Conservation (phyloP, 2,797 vertebrate genomes). For the Lagorchestes hirsutus region DNA sequence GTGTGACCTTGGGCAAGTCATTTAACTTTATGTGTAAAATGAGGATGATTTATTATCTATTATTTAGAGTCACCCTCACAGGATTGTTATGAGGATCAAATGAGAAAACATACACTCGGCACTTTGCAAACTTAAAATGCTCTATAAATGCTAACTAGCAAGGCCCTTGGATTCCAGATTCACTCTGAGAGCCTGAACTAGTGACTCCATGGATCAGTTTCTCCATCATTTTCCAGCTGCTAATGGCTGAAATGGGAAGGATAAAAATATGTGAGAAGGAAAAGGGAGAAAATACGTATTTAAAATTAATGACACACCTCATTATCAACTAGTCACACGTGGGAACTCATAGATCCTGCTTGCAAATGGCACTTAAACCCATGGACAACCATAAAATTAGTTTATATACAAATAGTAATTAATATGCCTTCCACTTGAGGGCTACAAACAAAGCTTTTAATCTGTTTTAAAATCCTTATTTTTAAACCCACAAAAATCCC, state of each 20-base stretch:
- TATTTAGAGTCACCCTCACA: background rate
- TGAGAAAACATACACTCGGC: background rate
- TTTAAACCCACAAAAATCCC: conserved; percentile 73
- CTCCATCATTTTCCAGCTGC: conserved; percentile 10
- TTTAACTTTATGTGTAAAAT: background rate
- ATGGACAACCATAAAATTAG: conserved; percentile 61
- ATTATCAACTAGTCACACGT: conserved; percentile 61
- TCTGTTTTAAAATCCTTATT: conserved; percentile 72
- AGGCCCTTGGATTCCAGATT: background rate
- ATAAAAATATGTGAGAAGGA: conserved; percentile 31
- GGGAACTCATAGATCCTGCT: conserved; percentile 17
- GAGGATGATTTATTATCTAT: background rate
- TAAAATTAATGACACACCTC: conserved; percentile 57
- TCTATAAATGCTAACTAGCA: background rate
- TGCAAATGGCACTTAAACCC: conserved; percentile 39
- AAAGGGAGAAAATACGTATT: conserved; percentile 57
- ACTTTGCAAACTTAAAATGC: background rate
- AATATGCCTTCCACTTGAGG: conserved; percentile 37
- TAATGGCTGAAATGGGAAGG: conserved; percentile 20
- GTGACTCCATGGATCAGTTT: background rate
- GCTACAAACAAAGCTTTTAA: conserved; percentile 67
- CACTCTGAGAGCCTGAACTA: background rate
- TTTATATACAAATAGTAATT: conserved; percentile 72
- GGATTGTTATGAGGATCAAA: background rate
- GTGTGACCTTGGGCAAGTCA: background rate